Percentiles rank a stretch among this genome's conserved stretches.
phyloP scores from a whole-genome alignment of 2,888 invertebrate genomes.

The Corythucha ciliata region DNA sequence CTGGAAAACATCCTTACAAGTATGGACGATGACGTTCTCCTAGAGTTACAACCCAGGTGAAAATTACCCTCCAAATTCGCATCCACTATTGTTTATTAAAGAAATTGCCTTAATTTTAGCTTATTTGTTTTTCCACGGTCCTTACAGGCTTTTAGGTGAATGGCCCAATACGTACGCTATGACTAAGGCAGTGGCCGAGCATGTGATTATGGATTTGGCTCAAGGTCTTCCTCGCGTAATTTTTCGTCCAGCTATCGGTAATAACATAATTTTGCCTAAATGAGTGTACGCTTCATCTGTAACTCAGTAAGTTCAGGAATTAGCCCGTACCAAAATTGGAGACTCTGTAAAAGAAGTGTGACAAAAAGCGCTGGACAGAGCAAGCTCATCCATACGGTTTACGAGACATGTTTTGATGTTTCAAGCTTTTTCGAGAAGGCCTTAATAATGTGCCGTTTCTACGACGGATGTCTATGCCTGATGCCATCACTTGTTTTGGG shows the following conservation, averaged over 20 bases:
- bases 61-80: constrained; percentile 15
- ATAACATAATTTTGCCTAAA: too few relatives aligned
- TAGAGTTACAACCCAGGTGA: constrained; percentile 40
- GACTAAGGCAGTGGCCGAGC: constrained; percentile 63
- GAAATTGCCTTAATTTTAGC: background rate
- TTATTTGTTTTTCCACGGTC: background rate
- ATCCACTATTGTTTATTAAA: background rate
- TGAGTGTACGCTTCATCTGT: too few relatives aligned
- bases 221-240: constrained; percentile 54
- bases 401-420: too few relatives aligned
- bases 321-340: too few relatives aligned
- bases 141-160: constrained; percentile 44
- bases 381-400: too few relatives aligned
- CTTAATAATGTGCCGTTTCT: too few relatives aligned
- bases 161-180: constrained; percentile 67
- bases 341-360: too few relatives aligned
- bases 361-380: too few relatives aligned
- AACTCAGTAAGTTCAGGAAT: too few relatives aligned
- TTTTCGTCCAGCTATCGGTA: constrained; percentile 55
- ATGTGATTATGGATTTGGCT: constrained; percentile 48
- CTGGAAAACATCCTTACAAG: constrained; percentile 38
- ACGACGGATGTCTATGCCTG: too few relatives aligned
- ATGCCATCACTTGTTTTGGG: too few relatives aligned
- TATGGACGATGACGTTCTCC: constrained; percentile 41
- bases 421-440: too few relatives aligned